Conservation (phyloP, 2,113 vertebrate species). For the Nesoenas mayeri region DNA sequence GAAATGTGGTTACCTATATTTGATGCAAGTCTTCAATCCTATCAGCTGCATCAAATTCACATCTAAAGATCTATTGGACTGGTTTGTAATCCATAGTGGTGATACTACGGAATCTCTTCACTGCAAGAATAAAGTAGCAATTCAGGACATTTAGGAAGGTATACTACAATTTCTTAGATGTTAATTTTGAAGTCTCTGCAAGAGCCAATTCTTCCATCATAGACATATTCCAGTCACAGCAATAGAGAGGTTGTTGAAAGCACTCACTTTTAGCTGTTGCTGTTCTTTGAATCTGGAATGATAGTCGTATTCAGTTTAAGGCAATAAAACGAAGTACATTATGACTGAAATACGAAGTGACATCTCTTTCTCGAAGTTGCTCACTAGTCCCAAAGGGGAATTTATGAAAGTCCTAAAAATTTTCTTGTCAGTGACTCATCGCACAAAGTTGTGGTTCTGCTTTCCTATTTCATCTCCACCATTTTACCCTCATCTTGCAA, state of each 20-base stretch:
- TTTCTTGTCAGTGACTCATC: not conserved
- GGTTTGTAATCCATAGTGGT: not conserved
- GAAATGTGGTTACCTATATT: not conserved
- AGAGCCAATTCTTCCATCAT: not conserved
- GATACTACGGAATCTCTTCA: not conserved
- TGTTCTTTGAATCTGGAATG: not conserved
- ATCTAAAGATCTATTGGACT: not conserved
- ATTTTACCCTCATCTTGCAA: not conserved
- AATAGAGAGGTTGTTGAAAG: not conserved
- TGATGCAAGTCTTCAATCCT: not conserved
- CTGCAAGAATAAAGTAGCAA: not conserved
- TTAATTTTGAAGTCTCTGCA: not conserved
- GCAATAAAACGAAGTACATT: not conserved
- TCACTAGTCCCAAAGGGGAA: not conserved
- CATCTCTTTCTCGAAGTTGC: not conserved
- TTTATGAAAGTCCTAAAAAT: not conserved
- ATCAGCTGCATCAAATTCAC: not conserved
- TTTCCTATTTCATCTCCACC: not conserved
- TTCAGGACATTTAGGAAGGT: not conserved
- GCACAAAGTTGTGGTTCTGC: not conserved
- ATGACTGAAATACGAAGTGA: not conserved
- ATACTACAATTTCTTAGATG: not conserved
- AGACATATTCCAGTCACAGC: not conserved
- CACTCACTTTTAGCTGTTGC: not conserved
- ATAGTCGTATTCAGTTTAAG: not conserved